phyloP scores from a whole-genome alignment of 2,888 invertebrate genomes.

The Cyaniris semiargus region DNA sequence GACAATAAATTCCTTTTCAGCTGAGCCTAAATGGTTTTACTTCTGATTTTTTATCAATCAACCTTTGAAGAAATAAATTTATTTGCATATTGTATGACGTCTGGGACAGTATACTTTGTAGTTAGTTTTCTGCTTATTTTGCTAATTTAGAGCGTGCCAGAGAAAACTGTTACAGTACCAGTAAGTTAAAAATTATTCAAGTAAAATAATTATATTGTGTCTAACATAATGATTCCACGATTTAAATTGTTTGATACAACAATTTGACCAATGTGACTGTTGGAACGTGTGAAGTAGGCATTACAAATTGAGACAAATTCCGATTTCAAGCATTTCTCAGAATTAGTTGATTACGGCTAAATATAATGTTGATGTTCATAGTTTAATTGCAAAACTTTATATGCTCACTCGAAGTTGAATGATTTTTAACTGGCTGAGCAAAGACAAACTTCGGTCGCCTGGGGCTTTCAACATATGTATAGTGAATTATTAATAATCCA shows the following conservation, averaged over 20 bases:
- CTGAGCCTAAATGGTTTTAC: conserved; percentile 29
- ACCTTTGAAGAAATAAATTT: not conserved
- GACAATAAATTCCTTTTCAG: conserved; percentile 32
- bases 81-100: not conserved
- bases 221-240: too few species aligned
- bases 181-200: too few species aligned
- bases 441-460: conserved; percentile 2
- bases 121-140: not conserved
- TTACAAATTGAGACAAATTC: not conserved
- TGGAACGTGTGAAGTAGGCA: too few species aligned
- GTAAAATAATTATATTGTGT: too few species aligned
- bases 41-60: conserved; percentile 1
- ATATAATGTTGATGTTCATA: conserved; percentile 6
- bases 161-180: too few species aligned
- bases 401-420: conserved; percentile 5
- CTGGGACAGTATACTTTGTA: not conserved
- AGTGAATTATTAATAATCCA: conserved; percentile 26
- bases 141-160: too few species aligned
- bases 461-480: not conserved
- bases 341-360: not conserved
- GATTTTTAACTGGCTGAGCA: conserved; percentile 22
- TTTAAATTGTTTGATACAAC: too few species aligned
- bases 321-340: not conserved
- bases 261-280: too few species aligned
- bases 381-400: conserved; percentile 19